Evolutionary conservation across 2,888 invertebrate species (phyloP), one percentile per base, ranked within the genome.

Genomic region (Chymomyza caudatula): DNA sequence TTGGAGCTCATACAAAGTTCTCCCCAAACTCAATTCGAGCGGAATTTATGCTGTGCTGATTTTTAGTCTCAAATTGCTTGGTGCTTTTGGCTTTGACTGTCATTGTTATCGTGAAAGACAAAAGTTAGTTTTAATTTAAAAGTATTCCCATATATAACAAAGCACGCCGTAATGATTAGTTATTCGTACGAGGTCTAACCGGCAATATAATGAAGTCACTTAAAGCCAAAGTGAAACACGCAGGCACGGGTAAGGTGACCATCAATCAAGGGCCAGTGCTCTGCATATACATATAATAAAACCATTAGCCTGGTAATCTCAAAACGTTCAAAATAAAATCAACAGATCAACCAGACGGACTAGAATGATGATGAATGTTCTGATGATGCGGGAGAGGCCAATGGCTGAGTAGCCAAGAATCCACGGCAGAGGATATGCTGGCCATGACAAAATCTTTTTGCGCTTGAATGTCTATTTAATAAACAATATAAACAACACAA

Each of bases 221-320:
- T 78, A 76, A 73, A 68, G 57, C 63, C 66, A 51, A 57, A 73
- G 78, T 63, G 67, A 69, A 71, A 65, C 52, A 44, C 44, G 44
- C 17, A 20, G 51, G 51, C 13, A 47, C 15, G 15, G 44, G 15
- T 6, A 3, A 17, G 62, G 8, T 23, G 17, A 69, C 76, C 80
- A 80, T 81, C 80, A 83, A 81, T 81, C 80, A 81, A 77, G 47
- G 52, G 62, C 52, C 42, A 58, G 65, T 60, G 63, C 69, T 65
- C 37, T 65, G 65, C 67, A 66, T 69, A 85, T 75, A 67, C 67
- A 69, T 85, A 81, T 81, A 85, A 81, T 80, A 81, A 83, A 81
- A 83, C 83, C 80, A 81, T 81, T 80, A 85, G 84, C 54, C 76
- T 67, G 70, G 85, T 85, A 80, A 80, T 83, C 81, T 85, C 80